Evolutionary conservation across 2,797 vertebrate species (phyloP).

Genomic region (Peromyscus nudipes): DNA sequence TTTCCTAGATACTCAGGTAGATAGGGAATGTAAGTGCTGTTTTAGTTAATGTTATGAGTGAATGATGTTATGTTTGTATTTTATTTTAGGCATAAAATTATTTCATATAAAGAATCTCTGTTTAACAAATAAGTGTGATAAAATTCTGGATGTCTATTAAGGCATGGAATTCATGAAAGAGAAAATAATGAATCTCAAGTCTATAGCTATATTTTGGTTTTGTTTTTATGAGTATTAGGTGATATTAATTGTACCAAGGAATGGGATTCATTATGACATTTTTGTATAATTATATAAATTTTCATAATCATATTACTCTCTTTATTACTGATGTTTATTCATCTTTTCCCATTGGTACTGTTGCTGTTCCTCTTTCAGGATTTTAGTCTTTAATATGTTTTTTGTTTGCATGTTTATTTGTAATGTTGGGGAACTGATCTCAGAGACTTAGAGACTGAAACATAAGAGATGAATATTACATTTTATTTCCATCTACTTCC

Average conservation of each 20-base stretch:
- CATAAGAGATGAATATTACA: not conserved
- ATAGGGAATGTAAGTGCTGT: not conserved
- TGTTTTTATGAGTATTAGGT: not conserved
- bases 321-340: not conserved
- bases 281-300: not conserved
- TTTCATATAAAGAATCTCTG: not conserved
- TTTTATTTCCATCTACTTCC: not conserved
- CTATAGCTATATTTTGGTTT: constrained; percentile 13
- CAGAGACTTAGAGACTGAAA: not conserved
- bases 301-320: not conserved
- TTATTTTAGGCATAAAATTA: not conserved
- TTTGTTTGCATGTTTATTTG: not conserved
- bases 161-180: not conserved
- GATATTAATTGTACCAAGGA: not conserved
- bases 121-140: constrained; percentile 3
- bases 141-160: not conserved
- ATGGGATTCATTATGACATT: not conserved
- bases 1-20: not conserved
- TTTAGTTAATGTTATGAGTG: not conserved
- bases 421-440: not conserved
- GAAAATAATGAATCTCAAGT: not conserved
- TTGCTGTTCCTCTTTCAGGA: not conserved
- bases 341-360: not conserved
- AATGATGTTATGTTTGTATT: not conserved
- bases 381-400: not conserved